Percentiles rank a stretch among this genome's conserved stretches.
These are phyloP conservation scores for Caiman crocodilus DNA, from an alignment of 2,797 vertebrate species.

Conservation along the genomic window DNA sequence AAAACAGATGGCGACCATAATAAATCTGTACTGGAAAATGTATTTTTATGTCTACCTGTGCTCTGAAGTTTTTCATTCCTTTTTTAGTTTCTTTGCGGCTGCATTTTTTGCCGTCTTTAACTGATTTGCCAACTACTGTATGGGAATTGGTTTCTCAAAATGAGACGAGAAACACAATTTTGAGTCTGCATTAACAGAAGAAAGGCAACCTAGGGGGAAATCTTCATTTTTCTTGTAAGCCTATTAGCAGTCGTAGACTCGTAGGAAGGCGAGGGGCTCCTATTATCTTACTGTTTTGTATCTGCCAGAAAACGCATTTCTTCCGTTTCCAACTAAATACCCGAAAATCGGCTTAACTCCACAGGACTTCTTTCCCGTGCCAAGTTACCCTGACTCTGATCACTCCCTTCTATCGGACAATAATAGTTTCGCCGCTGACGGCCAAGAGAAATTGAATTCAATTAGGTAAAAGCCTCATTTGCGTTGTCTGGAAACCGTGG, in stretches of 20 bases:
- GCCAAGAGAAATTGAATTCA: background rate
- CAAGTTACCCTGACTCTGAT: background rate
- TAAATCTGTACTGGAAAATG: conserved; percentile 51
- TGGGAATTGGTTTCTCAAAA: background rate
- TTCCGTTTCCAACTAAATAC: background rate
- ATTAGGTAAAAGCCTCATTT: background rate
- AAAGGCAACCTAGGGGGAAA: background rate
- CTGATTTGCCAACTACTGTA: background rate
- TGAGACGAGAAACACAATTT: background rate
- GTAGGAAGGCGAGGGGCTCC: background rate
- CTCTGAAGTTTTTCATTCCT: conserved; percentile 43
- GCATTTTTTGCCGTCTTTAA: background rate
- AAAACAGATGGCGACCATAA: conserved; percentile 17
- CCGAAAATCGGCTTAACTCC: background rate
- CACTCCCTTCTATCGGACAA: background rate
- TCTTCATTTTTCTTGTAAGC: background rate
- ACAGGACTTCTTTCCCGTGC: background rate
- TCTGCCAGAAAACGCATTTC: background rate
- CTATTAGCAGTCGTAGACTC: background rate
- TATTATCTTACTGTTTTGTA: background rate
- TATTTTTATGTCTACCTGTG: background rate
- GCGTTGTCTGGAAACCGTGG: background rate
- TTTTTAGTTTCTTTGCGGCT: background rate
- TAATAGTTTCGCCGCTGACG: background rate
- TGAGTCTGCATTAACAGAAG: background rate